Percentiles rank a stretch among this genome's conserved stretches.
Conservation (phyloP, 2,113 vertebrate species). For the Salvelinus namaycush region DNA sequence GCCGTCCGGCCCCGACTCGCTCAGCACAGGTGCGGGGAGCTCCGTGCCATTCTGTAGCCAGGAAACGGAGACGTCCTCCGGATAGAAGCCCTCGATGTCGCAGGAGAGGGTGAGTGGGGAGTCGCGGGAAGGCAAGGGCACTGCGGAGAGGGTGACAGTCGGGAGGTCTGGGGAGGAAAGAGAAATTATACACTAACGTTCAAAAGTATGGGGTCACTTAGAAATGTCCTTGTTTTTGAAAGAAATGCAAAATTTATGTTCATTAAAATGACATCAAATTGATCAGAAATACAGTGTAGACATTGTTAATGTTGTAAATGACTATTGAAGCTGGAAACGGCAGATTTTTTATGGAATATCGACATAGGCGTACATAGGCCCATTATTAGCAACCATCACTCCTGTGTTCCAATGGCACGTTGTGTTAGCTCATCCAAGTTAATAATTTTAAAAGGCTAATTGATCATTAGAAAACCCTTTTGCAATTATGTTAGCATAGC, state of each 20-base stretch:
- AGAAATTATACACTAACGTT: not conserved
- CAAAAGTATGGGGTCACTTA: not conserved
- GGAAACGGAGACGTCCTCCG: conserved; percentile 64
- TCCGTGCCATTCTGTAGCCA: conserved; percentile 71
- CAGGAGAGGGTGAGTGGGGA: conserved; percentile 71
- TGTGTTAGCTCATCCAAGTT: too few relatives aligned
- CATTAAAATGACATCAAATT: too few relatives aligned
- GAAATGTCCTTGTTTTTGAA: not conserved
- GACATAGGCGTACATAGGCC: too few relatives aligned
- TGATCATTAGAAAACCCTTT: too few relatives aligned
- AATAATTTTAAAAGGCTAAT: too few relatives aligned
- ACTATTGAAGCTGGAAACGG: too few relatives aligned
- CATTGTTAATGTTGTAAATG: too few relatives aligned
- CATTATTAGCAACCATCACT: too few relatives aligned
- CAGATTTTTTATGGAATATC: too few relatives aligned
- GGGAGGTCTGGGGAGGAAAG: conserved; percentile 58
- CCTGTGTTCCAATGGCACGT: too few relatives aligned
- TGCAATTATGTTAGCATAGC: too few relatives aligned
- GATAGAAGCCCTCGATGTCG: conserved; percentile 74
- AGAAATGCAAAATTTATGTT: not conserved
- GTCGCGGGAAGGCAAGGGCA: conserved; percentile 42
- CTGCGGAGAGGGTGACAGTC: conserved; percentile 53
- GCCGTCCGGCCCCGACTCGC: conserved; percentile 56
- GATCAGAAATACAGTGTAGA: too few relatives aligned
- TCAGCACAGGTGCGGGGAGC: conserved; percentile 46